These are phyloP conservation scores for Zaprionus gabonicus DNA, from an alignment of 1,140 invertebrate species.

Conservation along the genomic window DNA sequence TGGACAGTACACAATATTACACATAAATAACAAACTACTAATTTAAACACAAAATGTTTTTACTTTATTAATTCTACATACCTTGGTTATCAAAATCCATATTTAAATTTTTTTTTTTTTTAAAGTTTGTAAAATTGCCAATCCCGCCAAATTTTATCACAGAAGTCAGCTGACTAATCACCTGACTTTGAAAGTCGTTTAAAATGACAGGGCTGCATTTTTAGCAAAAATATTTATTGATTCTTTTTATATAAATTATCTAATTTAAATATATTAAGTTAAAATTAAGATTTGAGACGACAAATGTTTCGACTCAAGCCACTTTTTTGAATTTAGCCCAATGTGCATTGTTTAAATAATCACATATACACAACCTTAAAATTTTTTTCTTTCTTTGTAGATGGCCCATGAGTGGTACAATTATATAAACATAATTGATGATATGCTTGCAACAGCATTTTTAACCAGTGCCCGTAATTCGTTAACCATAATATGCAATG, in stretches of 20 bases:
- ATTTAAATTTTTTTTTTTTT: no score
- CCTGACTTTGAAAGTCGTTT: constrained; percentile 13
- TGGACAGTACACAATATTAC: no score
- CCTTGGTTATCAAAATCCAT: no score
- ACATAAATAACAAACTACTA: no score
- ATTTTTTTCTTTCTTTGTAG: constrained; percentile 83
- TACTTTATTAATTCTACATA: no score
- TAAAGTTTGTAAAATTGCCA: no score
- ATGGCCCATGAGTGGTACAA: constrained; percentile 90
- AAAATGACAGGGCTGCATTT: constrained; percentile 8
- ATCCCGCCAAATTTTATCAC: neutral
- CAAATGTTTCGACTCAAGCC: constrained; percentile 20
- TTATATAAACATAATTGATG: constrained; percentile 91
- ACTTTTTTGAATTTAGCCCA: constrained; percentile 11
- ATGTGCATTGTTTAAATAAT: neutral
- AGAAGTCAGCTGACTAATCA: constrained; percentile 16
- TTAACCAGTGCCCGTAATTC: constrained; percentile 90
- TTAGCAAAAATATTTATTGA: constrained; percentile 15
- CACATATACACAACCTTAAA: no score
- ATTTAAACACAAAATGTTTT: no score
- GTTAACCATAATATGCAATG: constrained; percentile 89
- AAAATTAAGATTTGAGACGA: neutral
- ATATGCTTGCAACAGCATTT: constrained; percentile 90
- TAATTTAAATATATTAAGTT: neutral
- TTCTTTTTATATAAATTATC: constrained; percentile 10